A percentile compares a stretch with the other conserved stretches of the same genome.
Conservation (phyloP, 2,888 invertebrate genomes). For the Drosophila lutescens region DNA sequence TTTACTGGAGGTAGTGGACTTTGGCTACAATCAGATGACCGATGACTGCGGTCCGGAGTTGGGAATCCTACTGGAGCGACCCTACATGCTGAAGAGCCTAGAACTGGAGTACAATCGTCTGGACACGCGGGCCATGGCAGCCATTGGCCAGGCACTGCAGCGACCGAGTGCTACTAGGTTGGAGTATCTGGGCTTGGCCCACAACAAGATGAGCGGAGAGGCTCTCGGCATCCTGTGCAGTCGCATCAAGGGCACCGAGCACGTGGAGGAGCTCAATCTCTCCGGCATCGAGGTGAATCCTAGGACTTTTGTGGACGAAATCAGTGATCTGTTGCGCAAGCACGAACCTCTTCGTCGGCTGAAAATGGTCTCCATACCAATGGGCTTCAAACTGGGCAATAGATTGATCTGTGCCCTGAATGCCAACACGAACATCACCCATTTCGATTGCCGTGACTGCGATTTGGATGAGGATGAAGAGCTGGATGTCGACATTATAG, state of each 20-base stretch:
- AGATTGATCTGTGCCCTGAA: constrained; percentile 63
- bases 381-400: constrained; percentile 32
- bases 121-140: constrained; percentile 30
- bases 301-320: constrained; percentile 23
- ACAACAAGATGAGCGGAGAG: constrained; percentile 65
- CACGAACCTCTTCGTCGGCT: constrained; percentile 62
- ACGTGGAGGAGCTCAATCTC: constrained; percentile 64
- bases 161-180: constrained; percentile 37
- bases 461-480: constrained; percentile 67
- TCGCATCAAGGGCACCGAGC: constrained; percentile 51
- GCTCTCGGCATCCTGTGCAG: constrained; percentile 53
- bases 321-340: constrained; percentile 57
- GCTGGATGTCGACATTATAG: constrained; percentile 67
- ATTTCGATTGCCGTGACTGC: constrained; percentile 71
- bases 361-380: constrained; percentile 59
- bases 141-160: constrained; percentile 43
- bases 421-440: constrained; percentile 56
- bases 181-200: constrained; percentile 70
- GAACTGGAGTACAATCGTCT: constrained; percentile 76
- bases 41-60: constrained; percentile 71
- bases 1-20: constrained; percentile 70
- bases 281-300: constrained; percentile 49
- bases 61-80: constrained; percentile 58
- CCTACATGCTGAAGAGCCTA: constrained; percentile 52
- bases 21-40: constrained; percentile 71